Base-by-base conservation (phyloP, 2,797 vertebrate species). In the Enteromius paludinosus region DNA sequence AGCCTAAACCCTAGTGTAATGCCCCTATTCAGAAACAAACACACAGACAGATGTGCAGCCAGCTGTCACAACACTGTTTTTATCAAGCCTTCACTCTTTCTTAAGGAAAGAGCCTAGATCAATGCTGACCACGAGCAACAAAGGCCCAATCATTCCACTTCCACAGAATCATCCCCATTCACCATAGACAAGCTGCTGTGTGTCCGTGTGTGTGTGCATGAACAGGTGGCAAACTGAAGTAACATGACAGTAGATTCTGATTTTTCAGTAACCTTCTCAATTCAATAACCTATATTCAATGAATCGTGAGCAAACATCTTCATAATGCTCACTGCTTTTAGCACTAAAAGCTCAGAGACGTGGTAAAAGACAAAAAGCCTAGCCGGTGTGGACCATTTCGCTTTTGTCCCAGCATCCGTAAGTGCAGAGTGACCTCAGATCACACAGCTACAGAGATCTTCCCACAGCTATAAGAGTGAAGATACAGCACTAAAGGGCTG, bases 151-250 rank as follows among this genome's bases (percentile, higher is more conserved):
- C 84, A 86, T 62, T 68, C 54, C 82, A 77, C 78, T 84, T 86
- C 72, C 45, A 38, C 59, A 79, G 83, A 87, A 87, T 85, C 75
- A 87, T 79, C 54, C 78, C 33, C 78, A 85, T 87, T 87, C 81
- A 83, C 35, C 35, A 17, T 62, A 83, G 23, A 12, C 52, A 11
- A 43, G 65, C 65, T 79, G 35, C 10, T 41, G 65, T 79, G 54
- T 25, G 10, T 56, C n/a, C 25, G 54, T 59, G 47, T 49, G 56
- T 54, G 38, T 45, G 49, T 43, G 45, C 8, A 18, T 62, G n/a
- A 75, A 69, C 56, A 68, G 47, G 33, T 54, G 23, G 38, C 9
- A 65, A 4, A 38, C 41, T 35, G 28, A 66, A 66, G 49, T 59
- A 25, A 23, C 23, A 6, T 25, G 12, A 59, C 56, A 59, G 11